Evolutionary conservation across 37 sponge, comb jelly and placozoan species (phyloP), one percentile per base, ranked within the genome.

Genomic region (Oopsacas minuta): DNA sequence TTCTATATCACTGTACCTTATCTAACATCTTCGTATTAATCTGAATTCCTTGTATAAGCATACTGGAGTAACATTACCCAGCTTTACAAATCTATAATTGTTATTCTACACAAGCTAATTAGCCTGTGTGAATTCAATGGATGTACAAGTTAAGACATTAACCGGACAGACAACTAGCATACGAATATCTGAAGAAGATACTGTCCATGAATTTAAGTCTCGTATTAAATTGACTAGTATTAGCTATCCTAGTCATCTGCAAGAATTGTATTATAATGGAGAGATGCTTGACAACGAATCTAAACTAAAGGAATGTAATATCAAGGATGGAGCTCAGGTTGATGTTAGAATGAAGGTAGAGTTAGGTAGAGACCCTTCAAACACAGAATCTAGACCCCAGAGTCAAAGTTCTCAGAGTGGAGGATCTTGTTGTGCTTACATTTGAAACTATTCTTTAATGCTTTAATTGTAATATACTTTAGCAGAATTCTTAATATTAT

Each of bases 301-400:
- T n/a, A 5, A 20, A 3, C 20, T 61, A 34, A 61, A 61, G 30
- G 75, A 61, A 10, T 61, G 75, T n/a, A 10, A 61, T 20, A 20
- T 61, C 1, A n/a, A 25, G 7, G 75, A 61, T 25, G 75, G 75
- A 3, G 75, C 75, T 7, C 75, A 61, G 28, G 20, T 61, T 3
- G 75, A 61, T 61, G 75, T 61, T 10, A 61, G 75, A 61, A 61
- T 61, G 75, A 61, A 61, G 28, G 75, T 61, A 3, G 75, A 61
- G 75, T 61, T 61, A 34, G 75, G 75, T 5, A 10, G 75, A 61
- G 28, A 61, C 20, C 3, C 28, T 34, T 7, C 75, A 25, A 61
- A 61, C 17, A 20, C 51, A 12, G n/a, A n/a, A n/a, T n/a, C n/a
- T n/a, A n/a, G n/a, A n/a, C n/a, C n/a, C n/a, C n/a, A n/a, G n/a